Percentiles rank a stretch among this genome's conserved stretches.
phyloP scores from a whole-genome alignment of 1,140 invertebrate genomes.

The Trichoplusia ni region DNA sequence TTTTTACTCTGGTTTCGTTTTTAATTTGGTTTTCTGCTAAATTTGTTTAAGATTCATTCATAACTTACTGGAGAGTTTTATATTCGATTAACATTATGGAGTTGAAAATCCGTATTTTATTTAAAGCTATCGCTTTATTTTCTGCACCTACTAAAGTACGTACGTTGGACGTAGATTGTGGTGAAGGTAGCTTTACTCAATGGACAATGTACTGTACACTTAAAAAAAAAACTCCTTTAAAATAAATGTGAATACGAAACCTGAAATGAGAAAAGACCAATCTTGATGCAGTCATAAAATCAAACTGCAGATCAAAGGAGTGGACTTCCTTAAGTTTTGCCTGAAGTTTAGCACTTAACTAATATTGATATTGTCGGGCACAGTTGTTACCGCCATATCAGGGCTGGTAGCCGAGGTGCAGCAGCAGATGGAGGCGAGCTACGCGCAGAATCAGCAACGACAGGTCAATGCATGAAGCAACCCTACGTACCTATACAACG shows the following conservation, averaged over 20 bases:
- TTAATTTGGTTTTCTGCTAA: conserved; percentile 25
- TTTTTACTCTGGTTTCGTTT: conserved; percentile 51
- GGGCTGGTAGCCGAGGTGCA: conserved; percentile 87
- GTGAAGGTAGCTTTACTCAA: neutral
- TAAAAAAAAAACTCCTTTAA: too few species aligned
- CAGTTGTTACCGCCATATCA: conserved; percentile 88
- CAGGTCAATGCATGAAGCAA: conserved; percentile 72
- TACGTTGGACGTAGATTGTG: too few species aligned
- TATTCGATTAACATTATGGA: neutral
- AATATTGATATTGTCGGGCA: conserved; percentile 50
- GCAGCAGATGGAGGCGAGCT: conserved; percentile 83
- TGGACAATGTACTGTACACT: too few species aligned
- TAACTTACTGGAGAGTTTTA: conserved; percentile 1
- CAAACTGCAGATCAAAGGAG: too few species aligned
- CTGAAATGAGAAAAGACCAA: too few species aligned
- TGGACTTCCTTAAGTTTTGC: too few species aligned
- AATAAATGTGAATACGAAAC: too few species aligned
- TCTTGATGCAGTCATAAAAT: too few species aligned
- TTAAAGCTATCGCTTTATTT: neutral
- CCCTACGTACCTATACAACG: neutral
- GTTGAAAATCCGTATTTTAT: neutral
- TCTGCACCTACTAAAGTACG: too few species aligned
- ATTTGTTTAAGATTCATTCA: conserved; percentile 24
- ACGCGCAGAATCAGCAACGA: conserved; percentile 72
- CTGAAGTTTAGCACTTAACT: conserved; percentile 14